These are phyloP conservation scores for Xestia xanthographa DNA, from an alignment of 2,888 invertebrate species.

Conservation along the genomic window DNA sequence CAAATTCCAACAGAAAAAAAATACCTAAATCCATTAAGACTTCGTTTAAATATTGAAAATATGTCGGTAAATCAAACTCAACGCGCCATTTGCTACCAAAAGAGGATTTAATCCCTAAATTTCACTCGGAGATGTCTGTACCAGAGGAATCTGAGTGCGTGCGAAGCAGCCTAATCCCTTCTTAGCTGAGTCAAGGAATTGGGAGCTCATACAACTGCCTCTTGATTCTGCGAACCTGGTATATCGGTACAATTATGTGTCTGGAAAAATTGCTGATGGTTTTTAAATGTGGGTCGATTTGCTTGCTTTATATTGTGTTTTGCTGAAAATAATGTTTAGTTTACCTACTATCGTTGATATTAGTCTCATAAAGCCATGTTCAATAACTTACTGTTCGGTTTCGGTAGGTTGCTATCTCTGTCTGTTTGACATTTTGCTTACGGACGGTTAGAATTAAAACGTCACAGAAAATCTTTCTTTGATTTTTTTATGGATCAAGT, in stretches of 20 bases:
- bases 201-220: conserved; percentile 78
- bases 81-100: conserved; percentile 47
- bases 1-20: not conserved
- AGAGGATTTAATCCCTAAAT: conserved; percentile 66
- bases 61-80: conserved; percentile 35
- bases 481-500: no score
- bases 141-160: conserved; percentile 79
- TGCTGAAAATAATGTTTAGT: not conserved
- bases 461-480: no score
- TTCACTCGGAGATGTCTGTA: conserved; percentile 69
- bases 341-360: not conserved
- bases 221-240: conserved; percentile 72
- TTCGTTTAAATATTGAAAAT: conserved; percentile 22
- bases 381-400: no score
- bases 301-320: not conserved
- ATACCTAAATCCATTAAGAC: not conserved
- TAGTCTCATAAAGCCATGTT: not conserved
- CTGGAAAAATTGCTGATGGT: conserved; percentile 35
- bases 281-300: conserved; percentile 27
- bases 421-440: no score
- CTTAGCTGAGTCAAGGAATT: conserved; percentile 84
- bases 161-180: conserved; percentile 82
- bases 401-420: no score
- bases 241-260: conserved; percentile 61
- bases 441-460: no score